These are phyloP conservation scores for Eolophus roseicapilla DNA, from an alignment of 2,113 vertebrate species.

Conservation along the genomic window DNA sequence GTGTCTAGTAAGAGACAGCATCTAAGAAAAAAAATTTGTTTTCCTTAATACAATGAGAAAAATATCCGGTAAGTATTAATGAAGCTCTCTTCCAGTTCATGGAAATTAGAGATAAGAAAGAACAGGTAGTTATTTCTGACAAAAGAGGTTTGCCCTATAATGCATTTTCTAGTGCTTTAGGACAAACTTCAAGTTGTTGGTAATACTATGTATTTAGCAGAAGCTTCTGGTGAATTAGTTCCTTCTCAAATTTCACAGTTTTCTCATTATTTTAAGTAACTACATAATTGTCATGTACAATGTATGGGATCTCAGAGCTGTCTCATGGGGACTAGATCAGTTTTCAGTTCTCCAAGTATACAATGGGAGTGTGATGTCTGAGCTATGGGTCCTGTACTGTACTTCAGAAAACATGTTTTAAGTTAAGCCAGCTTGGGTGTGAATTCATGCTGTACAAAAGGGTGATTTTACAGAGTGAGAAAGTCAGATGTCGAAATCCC, in stretches of 20 bases:
- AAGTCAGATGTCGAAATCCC: background rate
- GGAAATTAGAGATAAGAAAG: background rate
- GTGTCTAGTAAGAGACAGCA: background rate
- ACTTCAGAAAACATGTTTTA: background rate
- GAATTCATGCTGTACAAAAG: background rate
- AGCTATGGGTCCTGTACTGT: background rate
- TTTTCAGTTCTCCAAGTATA: background rate
- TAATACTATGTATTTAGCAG: background rate
- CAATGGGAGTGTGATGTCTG: background rate
- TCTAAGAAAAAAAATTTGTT: background rate
- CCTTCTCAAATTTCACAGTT: background rate
- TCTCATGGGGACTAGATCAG: background rate
- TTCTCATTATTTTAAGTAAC: background rate
- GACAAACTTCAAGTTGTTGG: background rate
- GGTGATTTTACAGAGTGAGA: background rate
- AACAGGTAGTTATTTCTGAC: background rate
- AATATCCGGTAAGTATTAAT: background rate
- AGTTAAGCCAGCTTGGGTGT: background rate
- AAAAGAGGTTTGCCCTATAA: background rate
- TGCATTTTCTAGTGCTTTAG: background rate
- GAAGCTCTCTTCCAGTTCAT: background rate
- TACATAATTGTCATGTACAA: background rate
- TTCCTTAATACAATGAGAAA: background rate
- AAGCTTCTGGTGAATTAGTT: background rate
- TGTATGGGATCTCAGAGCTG: background rate